Evolutionary conservation across 2,113 vertebrate genomes (phyloP), one percentile per base, ranked within the genome.

Genomic region (Oostethus manadensis): DNA sequence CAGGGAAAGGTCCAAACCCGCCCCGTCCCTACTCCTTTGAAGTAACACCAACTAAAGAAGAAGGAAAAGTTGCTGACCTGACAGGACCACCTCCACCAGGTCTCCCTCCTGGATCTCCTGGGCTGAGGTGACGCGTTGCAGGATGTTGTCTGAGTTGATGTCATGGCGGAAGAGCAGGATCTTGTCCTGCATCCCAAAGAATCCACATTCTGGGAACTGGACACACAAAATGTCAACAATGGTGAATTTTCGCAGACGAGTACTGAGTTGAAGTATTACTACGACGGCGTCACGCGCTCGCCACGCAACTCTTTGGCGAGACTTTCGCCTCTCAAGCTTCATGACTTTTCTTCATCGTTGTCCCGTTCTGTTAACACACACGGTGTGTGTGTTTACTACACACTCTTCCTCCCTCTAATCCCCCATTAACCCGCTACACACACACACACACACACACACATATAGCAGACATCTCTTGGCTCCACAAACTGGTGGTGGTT

Each of bases 101-200:
- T 96, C 94, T 16, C 94, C 93, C 70, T 96, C 94, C 0, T 88
- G 93, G 77, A 96, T 94, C 62, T 95, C 92, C 68, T 94, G 92
- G 16, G 91, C 90, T 10, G 92, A 91, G 33, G 86, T 90, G 78
- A 96, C 90, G 23, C 92, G 88, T 83, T 93, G 92, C 84, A 96
- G 88, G 88, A 96, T 92, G 86, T 96, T 96, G 82, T 94, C 93
- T 0, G 93, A 94, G 81, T 79, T 92, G 85, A 93, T 88, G 83
- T 96, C 90, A 64, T 96, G 94, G 57, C 94, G 93, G 80, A 96
- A 96, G 60, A 96, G 91, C 33, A 96, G 91, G 86, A 96, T 93
- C 89, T 96, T 94, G 79, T 96, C 93, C 74, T 92, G 94, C 92
- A 96, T 93, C 84, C 93, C 93, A 69, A 92, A 94, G 82, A 96